Evolutionary conservation across 2,888 invertebrate genomes (phyloP), one percentile per base, ranked within the genome.

Genomic region (Autographa pulchrina): DNA sequence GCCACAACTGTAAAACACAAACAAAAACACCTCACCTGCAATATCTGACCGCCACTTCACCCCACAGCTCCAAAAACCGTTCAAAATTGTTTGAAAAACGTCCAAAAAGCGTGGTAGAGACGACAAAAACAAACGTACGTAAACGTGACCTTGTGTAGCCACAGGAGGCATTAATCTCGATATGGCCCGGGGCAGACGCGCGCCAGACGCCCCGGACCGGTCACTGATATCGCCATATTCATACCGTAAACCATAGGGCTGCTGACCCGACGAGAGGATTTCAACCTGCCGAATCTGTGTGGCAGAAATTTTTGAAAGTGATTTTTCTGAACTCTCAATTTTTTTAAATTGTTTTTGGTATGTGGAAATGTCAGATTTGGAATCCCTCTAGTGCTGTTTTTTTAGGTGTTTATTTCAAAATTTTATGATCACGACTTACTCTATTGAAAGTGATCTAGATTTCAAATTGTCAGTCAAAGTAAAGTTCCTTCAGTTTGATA

Each of bases 111-210:
- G 60, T 66, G 65, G 60, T 52, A 59, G 43, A 25, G 58, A 68
- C 70, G 80, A 74, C 75, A 71, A 77, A 79, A 82, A 84, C 80
- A 84, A 83, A 83, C 83, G 80, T 81, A 83, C 83, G 81, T 82
- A 77, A 74, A 71, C 77, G 70, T 78, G 85, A 82, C 84, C 84
- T 84, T 84, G 80, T 74, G 73, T 77, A 77, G 75, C 85, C 85
- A 83, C 81, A 80, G 80, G 83, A 84, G 84, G 85, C 84, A 85
- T 85, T 85, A 85, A 85, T 85, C 84, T 85, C 78, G 75, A 75
- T 81, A 72, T 72, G 72, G 77, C 80, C 69, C 61, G 70, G 65
- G 75, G 77, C 83, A 84, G 84, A 85, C 86, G 79, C 77, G 76
- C 70, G 84, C 82, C 86, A 85, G 85, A 85, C 85, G 79, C 81